Percentiles rank a stretch among this genome's conserved stretches.
Evolutionary conservation across 2,888 invertebrate genomes (phyloP).

Genomic region (Apotomis capreana): DNA sequence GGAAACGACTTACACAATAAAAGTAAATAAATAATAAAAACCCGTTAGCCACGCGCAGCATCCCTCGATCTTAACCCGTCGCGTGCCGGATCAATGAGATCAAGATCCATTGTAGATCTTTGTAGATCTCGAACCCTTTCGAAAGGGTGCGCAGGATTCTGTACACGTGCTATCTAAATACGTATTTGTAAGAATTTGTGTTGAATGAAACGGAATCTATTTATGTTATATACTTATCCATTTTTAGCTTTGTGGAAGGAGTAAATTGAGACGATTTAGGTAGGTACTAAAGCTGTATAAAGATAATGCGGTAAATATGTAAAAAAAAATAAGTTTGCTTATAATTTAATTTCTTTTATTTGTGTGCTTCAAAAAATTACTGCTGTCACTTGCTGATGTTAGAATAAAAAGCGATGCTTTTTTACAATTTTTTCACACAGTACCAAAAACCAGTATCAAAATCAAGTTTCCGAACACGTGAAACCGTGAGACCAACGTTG

Average conservation of each 20-base stretch:
- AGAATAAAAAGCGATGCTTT: constrained; percentile 6
- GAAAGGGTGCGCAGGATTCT: constrained; percentile 79
- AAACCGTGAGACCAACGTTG: constrained; percentile 76
- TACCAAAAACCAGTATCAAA: constrained; percentile 37
- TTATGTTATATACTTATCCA: not conserved
- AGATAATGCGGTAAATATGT: no score
- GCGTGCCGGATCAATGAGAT: constrained; percentile 76
- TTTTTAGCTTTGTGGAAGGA: not conserved
- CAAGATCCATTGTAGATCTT: constrained; percentile 69
- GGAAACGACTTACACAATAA: not conserved
- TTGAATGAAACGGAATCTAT: not conserved
- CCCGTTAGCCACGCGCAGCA: constrained; percentile 61
- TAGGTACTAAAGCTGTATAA: not conserved
- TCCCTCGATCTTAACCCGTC: constrained; percentile 75
- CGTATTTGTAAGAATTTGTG: constrained; percentile 22
- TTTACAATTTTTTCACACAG: constrained; percentile 35
- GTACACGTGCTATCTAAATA: constrained; percentile 64
- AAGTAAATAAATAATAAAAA: constrained; percentile 18
- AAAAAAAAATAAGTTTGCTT: no score
- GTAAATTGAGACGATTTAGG: not conserved
- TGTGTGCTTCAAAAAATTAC: no score
- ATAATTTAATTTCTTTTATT: no score
- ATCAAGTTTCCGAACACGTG: constrained; percentile 60
- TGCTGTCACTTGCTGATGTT: not conserved
- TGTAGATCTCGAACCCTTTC: constrained; percentile 67